phyloP scores from a whole-genome alignment of 2,888 invertebrate genomes.

The Nomada lathburiana region DNA sequence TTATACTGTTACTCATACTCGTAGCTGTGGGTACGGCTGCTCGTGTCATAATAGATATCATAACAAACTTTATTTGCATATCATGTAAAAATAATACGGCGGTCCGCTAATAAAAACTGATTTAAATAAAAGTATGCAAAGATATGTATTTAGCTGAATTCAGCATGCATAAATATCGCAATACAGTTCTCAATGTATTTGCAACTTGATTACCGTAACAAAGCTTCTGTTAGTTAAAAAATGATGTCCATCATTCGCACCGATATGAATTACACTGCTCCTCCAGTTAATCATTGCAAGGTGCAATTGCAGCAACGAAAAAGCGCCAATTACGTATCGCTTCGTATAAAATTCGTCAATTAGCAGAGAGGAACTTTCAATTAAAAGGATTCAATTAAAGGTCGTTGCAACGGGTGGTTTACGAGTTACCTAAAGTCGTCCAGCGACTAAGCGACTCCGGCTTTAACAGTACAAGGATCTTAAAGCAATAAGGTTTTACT shows the following conservation, averaged over 20 bases:
- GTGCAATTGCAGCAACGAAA: too few species aligned
- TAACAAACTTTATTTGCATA: not conserved
- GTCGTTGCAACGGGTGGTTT: slow-evolving; percentile 17
- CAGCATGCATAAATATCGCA: too few species aligned
- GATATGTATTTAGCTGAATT: too few species aligned
- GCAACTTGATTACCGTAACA: too few species aligned
- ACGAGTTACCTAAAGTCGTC: slow-evolving; percentile 15
- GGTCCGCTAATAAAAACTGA: too few species aligned
- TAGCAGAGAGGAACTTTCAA: slow-evolving; percentile 18
- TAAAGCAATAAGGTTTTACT: slow-evolving; percentile 68
- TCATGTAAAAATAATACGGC: not conserved
- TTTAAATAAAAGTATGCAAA: too few species aligned
- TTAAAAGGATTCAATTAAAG: slow-evolving; percentile 24
- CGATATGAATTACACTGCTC: too few species aligned
- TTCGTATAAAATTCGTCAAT: not conserved
- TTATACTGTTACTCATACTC: slow-evolving; percentile 14
- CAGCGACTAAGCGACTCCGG: not conserved
- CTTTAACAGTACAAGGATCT: slow-evolving; percentile 33
- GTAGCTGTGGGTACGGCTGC: not conserved
- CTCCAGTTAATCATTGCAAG: too few species aligned
- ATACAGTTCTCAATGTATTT: too few species aligned
- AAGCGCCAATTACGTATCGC: not conserved
- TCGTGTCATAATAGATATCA: not conserved
- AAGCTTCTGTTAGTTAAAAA: too few species aligned
- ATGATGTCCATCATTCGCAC: too few species aligned